Evolutionary conservation across 2,888 invertebrate species (phyloP).

Genomic region (Stramonita haemastoma): DNA sequence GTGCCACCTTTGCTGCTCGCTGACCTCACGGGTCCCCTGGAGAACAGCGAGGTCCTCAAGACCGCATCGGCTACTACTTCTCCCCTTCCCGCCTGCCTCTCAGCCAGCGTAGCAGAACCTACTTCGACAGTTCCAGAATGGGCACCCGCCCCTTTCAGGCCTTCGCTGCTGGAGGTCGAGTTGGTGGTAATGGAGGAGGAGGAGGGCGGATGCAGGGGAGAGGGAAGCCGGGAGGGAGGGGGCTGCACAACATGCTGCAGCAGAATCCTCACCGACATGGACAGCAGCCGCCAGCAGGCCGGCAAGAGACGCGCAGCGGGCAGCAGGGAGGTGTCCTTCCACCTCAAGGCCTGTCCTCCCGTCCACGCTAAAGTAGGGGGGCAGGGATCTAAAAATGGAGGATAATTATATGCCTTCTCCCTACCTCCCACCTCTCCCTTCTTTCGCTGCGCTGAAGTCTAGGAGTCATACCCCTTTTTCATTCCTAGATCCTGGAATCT

Average conservation of each 20-base stretch:
- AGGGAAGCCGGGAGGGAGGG: constrained; percentile 19
- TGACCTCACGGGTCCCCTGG: constrained; percentile 10
- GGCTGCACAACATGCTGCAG: constrained; percentile 11
- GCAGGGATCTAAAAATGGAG: not conserved
- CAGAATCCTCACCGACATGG: constrained; percentile 20
- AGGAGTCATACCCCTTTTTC: no score
- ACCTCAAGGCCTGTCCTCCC: no score
- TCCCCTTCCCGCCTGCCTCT: constrained; percentile 52
- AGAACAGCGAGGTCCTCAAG: constrained; percentile 43
- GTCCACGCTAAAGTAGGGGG: not conserved
- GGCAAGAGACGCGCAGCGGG: not conserved
- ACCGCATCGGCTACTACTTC: constrained; percentile 57
- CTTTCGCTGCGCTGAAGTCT: no score
- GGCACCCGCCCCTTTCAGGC: not conserved
- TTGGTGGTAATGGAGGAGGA: not conserved
- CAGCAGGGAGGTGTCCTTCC: not conserved
- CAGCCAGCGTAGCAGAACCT: constrained; percentile 55
- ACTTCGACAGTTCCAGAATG: constrained; percentile 37
- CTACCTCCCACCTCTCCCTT: not conserved
- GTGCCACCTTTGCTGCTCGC: constrained; percentile 55
- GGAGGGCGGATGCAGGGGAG: not conserved
- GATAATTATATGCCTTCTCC: not conserved
- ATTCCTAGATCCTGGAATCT: no score
- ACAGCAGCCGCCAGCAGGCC: not conserved
- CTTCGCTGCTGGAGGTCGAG: not conserved